phyloP scores from a whole-genome alignment of 2,797 vertebrate genomes.

The Sebastes vulpes region DNA sequence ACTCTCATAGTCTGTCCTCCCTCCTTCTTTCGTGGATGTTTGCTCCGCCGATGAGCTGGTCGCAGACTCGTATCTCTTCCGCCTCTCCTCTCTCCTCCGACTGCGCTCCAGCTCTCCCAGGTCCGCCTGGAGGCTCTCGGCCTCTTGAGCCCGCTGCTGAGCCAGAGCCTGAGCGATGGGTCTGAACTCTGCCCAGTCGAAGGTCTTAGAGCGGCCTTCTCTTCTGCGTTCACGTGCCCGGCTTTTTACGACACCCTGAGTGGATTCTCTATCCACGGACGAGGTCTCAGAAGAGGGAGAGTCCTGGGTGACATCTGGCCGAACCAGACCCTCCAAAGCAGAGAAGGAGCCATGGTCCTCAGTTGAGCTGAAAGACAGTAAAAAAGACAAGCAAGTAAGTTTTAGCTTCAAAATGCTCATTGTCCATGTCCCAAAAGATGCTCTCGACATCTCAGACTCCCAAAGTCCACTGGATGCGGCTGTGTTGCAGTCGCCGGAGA shows the following conservation, averaged over 20 bases:
- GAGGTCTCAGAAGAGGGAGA: constrained; percentile 83
- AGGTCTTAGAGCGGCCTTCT: constrained; percentile 89
- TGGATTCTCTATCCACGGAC: constrained; percentile 80
- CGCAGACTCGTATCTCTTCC: constrained; percentile 84
- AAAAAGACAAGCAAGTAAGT: not conserved
- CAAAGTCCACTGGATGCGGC: not conserved
- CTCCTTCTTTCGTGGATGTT: constrained; percentile 9
- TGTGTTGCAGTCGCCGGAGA: not conserved
- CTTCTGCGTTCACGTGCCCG: constrained; percentile 84
- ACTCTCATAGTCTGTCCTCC: constrained; percentile 66
- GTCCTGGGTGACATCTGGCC: constrained; percentile 87
- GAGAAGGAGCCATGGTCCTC: constrained; percentile 82
- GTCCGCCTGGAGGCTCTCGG: constrained; percentile 77
- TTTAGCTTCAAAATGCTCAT: not conserved
- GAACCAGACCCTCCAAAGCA: constrained; percentile 76
- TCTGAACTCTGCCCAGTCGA: constrained; percentile 90
- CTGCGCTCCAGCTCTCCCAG: constrained; percentile 79
- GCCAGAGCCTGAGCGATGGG: constrained; percentile 89
- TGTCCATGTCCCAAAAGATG: not conserved
- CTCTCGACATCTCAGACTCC: not conserved
- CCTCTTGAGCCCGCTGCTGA: constrained; percentile 85
- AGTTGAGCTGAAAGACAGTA: constrained; percentile 71
- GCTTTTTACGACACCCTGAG: constrained; percentile 76
- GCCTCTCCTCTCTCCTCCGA: constrained; percentile 85
- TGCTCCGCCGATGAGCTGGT: constrained; percentile 60